These are phyloP conservation scores for Oligia strigilis DNA, from an alignment of 2,888 invertebrate species.

Conservation along the genomic window DNA sequence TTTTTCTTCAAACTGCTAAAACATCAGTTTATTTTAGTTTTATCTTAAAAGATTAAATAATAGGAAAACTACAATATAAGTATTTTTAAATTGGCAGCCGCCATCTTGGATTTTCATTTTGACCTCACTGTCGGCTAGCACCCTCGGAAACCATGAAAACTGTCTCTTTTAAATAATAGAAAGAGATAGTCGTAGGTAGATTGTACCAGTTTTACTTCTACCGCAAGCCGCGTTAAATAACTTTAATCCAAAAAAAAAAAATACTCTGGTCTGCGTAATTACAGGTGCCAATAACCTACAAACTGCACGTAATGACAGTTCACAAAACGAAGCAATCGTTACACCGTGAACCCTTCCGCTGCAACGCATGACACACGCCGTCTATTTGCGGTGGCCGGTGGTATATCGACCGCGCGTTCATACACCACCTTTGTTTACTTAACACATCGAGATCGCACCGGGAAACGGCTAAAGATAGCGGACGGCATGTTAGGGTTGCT, in stretches of 20 bases:
- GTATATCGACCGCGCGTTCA: constrained; percentile 84
- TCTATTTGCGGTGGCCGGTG: constrained; percentile 86
- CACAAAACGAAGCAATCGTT: constrained; percentile 12
- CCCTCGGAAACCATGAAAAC: neutral
- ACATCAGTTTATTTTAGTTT: neutral
- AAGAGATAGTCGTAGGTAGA: neutral
- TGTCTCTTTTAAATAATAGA: neutral
- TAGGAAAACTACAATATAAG: no score
- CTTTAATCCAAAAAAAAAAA: neutral
- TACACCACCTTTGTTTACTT: constrained; percentile 84
- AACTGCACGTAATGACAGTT: constrained; percentile 30
- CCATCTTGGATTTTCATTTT: neutral
- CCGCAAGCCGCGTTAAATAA: neutral
- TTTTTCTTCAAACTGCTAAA: neutral
- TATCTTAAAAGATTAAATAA: neutral
- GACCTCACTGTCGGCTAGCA: neutral
- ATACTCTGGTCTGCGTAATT: neutral
- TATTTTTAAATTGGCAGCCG: neutral
- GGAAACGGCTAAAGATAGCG: constrained; percentile 82
- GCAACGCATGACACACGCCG: constrained; percentile 67
- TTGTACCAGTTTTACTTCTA: neutral
- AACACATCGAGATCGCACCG: constrained; percentile 77
- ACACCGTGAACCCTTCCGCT: constrained; percentile 65
- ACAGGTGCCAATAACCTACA: constrained; percentile 1
- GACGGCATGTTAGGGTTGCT: constrained; percentile 57